Evolutionary conservation across 2,888 invertebrate species (phyloP).

Genomic region (Choreutis nemorana): DNA sequence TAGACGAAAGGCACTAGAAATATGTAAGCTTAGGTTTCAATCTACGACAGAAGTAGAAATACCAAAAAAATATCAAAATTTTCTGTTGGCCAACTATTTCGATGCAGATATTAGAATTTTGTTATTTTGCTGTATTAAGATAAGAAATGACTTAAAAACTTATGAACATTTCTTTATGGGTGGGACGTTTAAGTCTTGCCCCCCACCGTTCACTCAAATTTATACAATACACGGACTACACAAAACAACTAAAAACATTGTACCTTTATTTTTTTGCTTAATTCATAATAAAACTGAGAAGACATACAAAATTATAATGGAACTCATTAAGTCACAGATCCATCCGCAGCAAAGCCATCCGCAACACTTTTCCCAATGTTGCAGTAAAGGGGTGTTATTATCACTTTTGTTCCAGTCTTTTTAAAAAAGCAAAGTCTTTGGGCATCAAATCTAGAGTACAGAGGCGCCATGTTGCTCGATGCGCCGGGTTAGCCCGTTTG

Average conservation of each 20-base stretch:
- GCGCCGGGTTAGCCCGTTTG: background rate
- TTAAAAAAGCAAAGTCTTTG: background rate
- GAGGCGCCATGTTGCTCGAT: background rate
- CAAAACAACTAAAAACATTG: background rate
- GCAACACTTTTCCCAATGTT: constrained; percentile 1
- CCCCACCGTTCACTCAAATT: background rate
- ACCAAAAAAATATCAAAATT: too few relatives aligned
- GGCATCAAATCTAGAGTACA: background rate
- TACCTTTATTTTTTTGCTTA: constrained; percentile 2
- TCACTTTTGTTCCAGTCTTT: constrained; percentile 1
- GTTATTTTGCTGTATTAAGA: too few relatives aligned
- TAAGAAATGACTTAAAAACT: too few relatives aligned
- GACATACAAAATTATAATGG: constrained; percentile 2
- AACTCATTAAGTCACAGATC: constrained; percentile 1
- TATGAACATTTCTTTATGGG: too few relatives aligned
- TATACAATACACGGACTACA: constrained; percentile 1
- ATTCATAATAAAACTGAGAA: background rate
- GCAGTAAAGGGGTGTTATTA: constrained; percentile 1
- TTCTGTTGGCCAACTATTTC: too few relatives aligned
- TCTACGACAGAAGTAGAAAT: too few relatives aligned
- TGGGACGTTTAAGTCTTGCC: constrained; percentile 2
- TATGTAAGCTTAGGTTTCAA: too few relatives aligned
- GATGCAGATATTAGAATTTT: too few relatives aligned
- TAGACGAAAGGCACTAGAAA: too few relatives aligned
- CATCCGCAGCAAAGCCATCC: background rate